phyloP scores from a whole-genome alignment of 2,113 vertebrate species.

The Channa maculata region DNA sequence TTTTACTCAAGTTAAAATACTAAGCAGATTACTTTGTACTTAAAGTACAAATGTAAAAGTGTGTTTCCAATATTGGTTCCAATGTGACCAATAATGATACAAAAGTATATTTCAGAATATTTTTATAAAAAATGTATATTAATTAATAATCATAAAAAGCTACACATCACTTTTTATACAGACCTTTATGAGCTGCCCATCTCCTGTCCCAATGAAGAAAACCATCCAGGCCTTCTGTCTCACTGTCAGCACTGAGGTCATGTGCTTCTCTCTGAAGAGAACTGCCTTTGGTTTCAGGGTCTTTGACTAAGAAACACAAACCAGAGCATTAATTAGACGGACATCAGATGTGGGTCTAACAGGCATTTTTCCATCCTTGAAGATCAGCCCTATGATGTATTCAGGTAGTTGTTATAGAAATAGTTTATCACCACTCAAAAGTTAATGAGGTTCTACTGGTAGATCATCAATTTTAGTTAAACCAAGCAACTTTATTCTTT shows the following conservation, averaged over 20 bases:
- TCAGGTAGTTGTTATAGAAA: too few relatives aligned
- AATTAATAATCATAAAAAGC: too few relatives aligned
- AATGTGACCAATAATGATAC: too few relatives aligned
- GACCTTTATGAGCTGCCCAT: constrained; percentile 92
- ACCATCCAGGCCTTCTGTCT: constrained; percentile 84
- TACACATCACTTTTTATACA: background rate
- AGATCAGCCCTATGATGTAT: background rate
- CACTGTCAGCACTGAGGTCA: constrained; percentile 88
- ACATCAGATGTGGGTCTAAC: background rate
- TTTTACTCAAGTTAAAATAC: too few relatives aligned
- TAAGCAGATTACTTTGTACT: too few relatives aligned
- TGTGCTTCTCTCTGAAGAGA: constrained; percentile 81
- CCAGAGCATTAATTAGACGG: background rate
- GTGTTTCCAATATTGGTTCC: too few relatives aligned
- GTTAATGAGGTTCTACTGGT: too few relatives aligned
- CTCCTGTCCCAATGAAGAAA: constrained; percentile 89
- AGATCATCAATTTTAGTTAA: background rate
- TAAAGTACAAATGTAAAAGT: too few relatives aligned
- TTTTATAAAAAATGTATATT: too few relatives aligned
- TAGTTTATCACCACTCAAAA: too few relatives aligned
- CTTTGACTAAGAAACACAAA: constrained; percentile 20
- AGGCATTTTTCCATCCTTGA: background rate
- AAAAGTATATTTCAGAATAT: too few relatives aligned
- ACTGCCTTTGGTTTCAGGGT: constrained; percentile 69
- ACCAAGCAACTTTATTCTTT: too few relatives aligned